Evolutionary conservation across 2,797 vertebrate species (phyloP), one percentile per base, ranked within the genome.

Genomic region (Philypnodon macrostomus): DNA sequence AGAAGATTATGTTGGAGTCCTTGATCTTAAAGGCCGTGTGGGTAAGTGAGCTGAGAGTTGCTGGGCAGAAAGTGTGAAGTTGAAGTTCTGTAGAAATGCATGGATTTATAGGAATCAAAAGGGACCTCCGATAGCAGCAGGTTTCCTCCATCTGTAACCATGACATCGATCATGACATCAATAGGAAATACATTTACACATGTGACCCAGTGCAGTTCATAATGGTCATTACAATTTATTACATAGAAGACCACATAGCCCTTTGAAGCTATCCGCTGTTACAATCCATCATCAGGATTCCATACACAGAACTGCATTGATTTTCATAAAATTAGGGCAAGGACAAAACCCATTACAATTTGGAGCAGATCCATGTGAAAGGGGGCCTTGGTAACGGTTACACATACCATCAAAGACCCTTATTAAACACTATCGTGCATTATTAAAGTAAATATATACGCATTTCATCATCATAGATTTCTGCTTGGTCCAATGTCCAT

Each of bases 11-110:
- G 58, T n/a, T 18, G 11, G 16, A 63, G 62, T 49, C 64, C 63
- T 67, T 67, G 65, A 58, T 73, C 42, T 38, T 55, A 24, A n/a
- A 66, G 53, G 62, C 57, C 41, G 7, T 42, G 18, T 17, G 30
- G 58, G 30, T 32, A 27, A 26, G 18, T 18, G 13, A 59, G 29
- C 45, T 51, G 34, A 23, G 23, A 50, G 16, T 34, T 44, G 26
- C 41, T 16, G 5, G 5, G 11, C 15, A 29, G 10, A 30, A 30
- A 7, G 14, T 10, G 26, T 15, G 14, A 12, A 12, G 39, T 3
- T 7, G 8, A 44, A 17, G 7, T 17, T 18, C 14, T 8, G 17
- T 7, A 8, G 27, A 30, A 29, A 30, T 7, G 1, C 8, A 29
- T 10, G n/a, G 24, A 29, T 24, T 14, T 3, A 11, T 17, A 3